Conservation (phyloP, 2,797 vertebrate genomes). For the Sylvilagus floridanus region DNA sequence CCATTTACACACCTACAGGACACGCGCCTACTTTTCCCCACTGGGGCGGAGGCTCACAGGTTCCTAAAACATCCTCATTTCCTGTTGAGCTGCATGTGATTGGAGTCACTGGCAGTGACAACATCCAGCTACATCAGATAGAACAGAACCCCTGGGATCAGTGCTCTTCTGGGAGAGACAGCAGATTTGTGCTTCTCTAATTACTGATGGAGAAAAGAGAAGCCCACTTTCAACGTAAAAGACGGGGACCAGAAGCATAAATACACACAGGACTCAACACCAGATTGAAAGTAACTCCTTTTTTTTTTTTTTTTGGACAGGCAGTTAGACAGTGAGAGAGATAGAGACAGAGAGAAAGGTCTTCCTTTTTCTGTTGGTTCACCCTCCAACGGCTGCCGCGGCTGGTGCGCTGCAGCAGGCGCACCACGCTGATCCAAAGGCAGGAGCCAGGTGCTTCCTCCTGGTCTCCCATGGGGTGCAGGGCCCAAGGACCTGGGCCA, state of each 20-base stretch:
- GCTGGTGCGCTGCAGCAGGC: rapidly evolving
- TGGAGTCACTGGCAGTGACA: neutral
- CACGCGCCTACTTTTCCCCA: neutral
- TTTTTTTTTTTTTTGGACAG: too few relatives aligned
- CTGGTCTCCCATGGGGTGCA: too few relatives aligned
- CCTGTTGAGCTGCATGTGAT: neutral
- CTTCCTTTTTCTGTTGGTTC: too few relatives aligned
- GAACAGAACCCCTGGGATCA: neutral
- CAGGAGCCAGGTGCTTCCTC: too few relatives aligned
- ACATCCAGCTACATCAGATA: neutral
- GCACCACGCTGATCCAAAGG: rapidly evolving
- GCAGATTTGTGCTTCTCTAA: neutral
- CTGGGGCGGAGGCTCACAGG: neutral
- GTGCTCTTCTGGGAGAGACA: neutral
- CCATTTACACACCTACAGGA: neutral
- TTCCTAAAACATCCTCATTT: neutral
- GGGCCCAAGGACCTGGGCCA: too few relatives aligned
- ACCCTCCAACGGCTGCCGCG: too few relatives aligned
- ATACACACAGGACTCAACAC: neutral
- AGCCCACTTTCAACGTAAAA: neutral
- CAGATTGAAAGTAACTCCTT: neutral
- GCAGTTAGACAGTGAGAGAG: too few relatives aligned
- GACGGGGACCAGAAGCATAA: neutral
- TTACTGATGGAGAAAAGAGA: neutral
- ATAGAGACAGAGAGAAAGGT: too few relatives aligned